phyloP scores from a whole-genome alignment of 1,140 invertebrate genomes.

The Bombus sibiricus region DNA sequence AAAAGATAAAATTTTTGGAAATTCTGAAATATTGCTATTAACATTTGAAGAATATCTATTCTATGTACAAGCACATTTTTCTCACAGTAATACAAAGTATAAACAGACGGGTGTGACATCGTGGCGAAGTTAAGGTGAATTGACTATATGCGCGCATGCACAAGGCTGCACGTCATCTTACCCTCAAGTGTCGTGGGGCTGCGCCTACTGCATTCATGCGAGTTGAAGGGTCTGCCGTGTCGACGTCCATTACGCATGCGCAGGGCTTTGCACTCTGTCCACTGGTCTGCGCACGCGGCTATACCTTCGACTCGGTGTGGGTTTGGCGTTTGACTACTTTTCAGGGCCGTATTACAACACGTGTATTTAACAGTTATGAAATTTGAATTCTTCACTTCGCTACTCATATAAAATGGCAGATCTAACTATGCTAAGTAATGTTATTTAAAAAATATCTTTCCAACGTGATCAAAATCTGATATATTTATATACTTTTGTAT shows the following conservation, averaged over 20 bases:
- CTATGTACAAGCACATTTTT: neutral
- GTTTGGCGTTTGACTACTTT: conserved; percentile 50
- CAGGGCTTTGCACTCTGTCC: conserved; percentile 41
- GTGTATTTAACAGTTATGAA: neutral
- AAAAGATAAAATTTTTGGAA: neutral
- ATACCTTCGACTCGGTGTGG: conserved; percentile 39
- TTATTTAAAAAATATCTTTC: neutral
- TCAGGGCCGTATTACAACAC: conserved; percentile 37
- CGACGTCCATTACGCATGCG: conserved; percentile 51
- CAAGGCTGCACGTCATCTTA: conserved; percentile 50
- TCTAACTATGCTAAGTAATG: neutral
- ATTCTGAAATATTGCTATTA: neutral
- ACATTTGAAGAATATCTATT: neutral
- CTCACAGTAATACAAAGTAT: neutral
- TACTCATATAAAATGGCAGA: neutral
- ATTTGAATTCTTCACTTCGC: neutral
- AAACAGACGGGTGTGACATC: conserved; percentile 51
- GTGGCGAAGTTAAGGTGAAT: conserved; percentile 40
- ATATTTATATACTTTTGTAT: neutral
- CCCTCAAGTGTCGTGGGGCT: conserved; percentile 52
- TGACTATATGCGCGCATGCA: conserved; percentile 49
- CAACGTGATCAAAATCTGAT: too few relatives aligned
- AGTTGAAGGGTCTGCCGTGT: conserved; percentile 51
- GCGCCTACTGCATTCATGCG: conserved; percentile 56
- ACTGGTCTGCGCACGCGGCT: conserved; percentile 53